Conservation (phyloP, 2,113 vertebrate species). For the Xiphophorus hellerii region DNA sequence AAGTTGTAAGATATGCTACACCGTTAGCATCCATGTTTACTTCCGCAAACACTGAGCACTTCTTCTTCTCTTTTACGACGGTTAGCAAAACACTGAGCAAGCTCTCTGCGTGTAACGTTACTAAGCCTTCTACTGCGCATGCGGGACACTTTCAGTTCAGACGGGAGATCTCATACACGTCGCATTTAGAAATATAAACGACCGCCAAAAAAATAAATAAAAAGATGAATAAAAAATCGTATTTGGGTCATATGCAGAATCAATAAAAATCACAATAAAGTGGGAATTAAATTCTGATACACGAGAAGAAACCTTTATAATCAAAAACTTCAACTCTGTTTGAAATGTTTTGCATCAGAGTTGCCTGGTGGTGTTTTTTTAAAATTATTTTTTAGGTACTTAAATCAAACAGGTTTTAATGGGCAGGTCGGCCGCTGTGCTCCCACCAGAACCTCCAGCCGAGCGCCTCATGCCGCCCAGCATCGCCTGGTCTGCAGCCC, state of each 20-base stretch:
- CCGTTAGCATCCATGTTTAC: no score
- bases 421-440: neutral
- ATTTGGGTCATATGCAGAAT: neutral
- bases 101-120: no score
- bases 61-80: no score
- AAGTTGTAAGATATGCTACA: no score
- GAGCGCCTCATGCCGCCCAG: neutral
- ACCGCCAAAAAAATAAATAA: no score
- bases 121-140: no score
- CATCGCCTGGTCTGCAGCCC: conserved; percentile 5
- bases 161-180: no score
- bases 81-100: no score
- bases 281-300: conserved; percentile 1
- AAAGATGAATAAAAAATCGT: no score
- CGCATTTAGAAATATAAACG: no score
- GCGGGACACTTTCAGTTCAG: no score
- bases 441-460: conserved; percentile 33
- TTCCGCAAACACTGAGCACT: no score
- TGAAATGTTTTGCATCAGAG: conserved; percentile 16
- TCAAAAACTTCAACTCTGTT: conserved; percentile 9
- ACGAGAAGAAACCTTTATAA: conserved; percentile 1
- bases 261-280: neutral
- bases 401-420: conserved; percentile 30
- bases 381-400: conserved; percentile 10
- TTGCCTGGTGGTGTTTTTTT: conserved; percentile 5